These are phyloP conservation scores for Valencia hispanica DNA, from an alignment of 2,797 vertebrate genomes.

Conservation along the genomic window DNA sequence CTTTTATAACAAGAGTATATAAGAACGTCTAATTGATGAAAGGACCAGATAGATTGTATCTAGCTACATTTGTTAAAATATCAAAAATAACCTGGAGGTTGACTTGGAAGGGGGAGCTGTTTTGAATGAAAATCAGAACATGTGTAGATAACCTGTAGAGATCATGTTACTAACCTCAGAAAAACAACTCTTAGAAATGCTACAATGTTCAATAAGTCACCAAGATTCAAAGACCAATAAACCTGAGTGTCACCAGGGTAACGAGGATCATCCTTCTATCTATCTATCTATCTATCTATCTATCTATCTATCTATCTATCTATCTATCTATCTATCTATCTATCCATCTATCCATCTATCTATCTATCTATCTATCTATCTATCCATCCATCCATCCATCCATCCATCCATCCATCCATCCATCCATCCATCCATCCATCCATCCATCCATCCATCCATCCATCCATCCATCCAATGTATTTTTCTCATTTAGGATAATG, in stretches of 20 bases:
- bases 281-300: no score
- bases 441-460: no score
- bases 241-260: neutral
- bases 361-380: no score
- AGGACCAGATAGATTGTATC: neutral
- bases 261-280: no score
- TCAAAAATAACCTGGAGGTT: neutral
- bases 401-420: no score
- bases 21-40: neutral
- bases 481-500: neutral
- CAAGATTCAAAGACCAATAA: neutral
- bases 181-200: neutral
- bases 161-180: neutral
- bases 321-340: no score
- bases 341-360: no score
- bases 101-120: neutral
- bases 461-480: neutral
- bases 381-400: no score
- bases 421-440: no score
- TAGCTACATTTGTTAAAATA: neutral
- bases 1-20: neutral
- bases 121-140: neutral
- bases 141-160: neutral
- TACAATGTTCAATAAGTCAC: neutral
- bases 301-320: no score